These are phyloP conservation scores for Acheta domesticus DNA, from an alignment of 2,888 invertebrate species.

Conservation along the genomic window DNA sequence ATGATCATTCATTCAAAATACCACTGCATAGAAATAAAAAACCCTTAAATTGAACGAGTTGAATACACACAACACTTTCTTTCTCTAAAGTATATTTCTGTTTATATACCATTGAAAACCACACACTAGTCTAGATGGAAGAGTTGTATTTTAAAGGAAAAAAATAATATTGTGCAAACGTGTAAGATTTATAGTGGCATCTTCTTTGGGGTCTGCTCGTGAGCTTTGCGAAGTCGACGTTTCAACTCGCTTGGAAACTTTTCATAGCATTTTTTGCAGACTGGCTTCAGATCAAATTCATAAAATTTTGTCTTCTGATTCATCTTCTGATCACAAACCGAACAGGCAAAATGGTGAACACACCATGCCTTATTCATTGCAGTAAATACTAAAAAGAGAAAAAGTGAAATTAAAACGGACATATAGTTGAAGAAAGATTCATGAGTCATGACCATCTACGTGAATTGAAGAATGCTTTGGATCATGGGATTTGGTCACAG, in stretches of 20 bases:
- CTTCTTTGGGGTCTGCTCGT: slow-evolving; percentile 65
- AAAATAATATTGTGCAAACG: neutral
- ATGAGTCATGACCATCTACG: no score
- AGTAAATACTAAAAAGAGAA: slow-evolving; percentile 75
- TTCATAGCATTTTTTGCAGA: slow-evolving; percentile 98
- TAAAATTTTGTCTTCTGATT: slow-evolving; percentile 98
- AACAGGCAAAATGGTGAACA: slow-evolving; percentile 96
- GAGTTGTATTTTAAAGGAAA: slow-evolving; percentile 18
- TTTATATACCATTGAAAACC: no score
- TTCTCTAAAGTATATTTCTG: no score
- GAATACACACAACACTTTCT: no score
- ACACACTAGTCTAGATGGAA: no score
- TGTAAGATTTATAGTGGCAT: slow-evolving; percentile 44
- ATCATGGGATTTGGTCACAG: no score
- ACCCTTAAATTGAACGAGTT: no score
- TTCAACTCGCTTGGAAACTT: slow-evolving; percentile 91
- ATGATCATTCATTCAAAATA: no score
- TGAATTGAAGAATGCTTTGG: no score
- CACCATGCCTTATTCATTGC: slow-evolving; percentile 99
- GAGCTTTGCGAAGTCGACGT: slow-evolving; percentile 84
- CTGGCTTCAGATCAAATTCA: slow-evolving; percentile 97
- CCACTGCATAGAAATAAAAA: no score
- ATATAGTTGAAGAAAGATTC: no score
- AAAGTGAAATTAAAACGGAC: neutral
- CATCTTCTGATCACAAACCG: slow-evolving; percentile 93